These are phyloP conservation scores for Plebejus anna DNA, from an alignment of 2,888 invertebrate species.

Conservation along the genomic window DNA sequence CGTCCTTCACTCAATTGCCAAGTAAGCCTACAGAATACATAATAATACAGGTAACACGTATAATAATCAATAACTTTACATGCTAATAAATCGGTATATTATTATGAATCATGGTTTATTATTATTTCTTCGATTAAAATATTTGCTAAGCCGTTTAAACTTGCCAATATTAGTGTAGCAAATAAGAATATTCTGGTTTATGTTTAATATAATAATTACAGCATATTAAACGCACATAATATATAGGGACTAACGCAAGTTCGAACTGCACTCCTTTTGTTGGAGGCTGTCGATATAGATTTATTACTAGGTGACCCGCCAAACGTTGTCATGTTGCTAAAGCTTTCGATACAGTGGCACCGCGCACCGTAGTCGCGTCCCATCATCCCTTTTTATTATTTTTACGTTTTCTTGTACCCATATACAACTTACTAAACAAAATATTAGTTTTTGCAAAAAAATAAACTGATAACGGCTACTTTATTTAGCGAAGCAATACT, in stretches of 20 bases:
- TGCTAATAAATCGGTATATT: neutral
- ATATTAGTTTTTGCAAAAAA: neutral
- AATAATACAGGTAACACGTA: neutral
- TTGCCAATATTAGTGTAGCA: neutral
- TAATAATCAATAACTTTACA: no score
- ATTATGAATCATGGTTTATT: neutral
- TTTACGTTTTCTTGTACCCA: no score
- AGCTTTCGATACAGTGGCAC: no score
- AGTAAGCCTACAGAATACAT: neutral
- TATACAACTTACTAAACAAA: no score
- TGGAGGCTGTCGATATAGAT: neutral
- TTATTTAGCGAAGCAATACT: neutral
- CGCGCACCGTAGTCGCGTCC: no score
- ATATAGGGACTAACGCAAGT: neutral
- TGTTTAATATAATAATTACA: neutral
- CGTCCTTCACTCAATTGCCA: neutral
- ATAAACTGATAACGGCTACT: neutral
- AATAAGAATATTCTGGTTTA: neutral
- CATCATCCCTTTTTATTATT: no score
- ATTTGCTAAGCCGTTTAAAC: neutral
- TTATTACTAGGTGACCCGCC: no score
- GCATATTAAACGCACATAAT: no score
- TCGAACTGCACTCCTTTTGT: neutral
- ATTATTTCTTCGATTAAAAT: neutral
- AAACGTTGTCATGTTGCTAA: no score